Evolutionary conservation across 2,113 vertebrate species (phyloP), one percentile per base, ranked within the genome.

Genomic region (Morphnarchus princeps): DNA sequence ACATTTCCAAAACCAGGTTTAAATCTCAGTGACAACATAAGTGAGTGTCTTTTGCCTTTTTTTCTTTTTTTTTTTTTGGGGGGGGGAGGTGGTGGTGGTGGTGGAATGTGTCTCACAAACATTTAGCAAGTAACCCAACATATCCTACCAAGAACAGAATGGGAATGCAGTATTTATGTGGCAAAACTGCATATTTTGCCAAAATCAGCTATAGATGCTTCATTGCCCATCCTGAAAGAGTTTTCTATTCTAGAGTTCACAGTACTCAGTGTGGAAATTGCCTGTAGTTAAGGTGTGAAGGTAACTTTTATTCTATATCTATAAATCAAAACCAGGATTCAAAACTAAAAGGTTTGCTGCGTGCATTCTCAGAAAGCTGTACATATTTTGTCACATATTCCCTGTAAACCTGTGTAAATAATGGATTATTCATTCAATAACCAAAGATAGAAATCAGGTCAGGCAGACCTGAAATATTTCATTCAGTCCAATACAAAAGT

Each of bases 271-370:
- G 47, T 3, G 7, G 67, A 93, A 96, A 84, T 38, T 47, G 11
- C 31, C 52, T 61, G 9, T n/a, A 78, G 65, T 34, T 70, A 78
- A 52, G 26, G 24, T 43, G 47, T 47, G 43, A 87, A 78, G 36
- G 36, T 45, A 95, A 61, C 25, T 74, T 82, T 66, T 42, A 94
- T 42, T 65, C 52, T 82, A 5, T 59, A 52, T 31, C 36, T 80
- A 34, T 47, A 89, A 95, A 95, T 82, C 65, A 93, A 95, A 90
- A 74, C 38, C 59, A 92, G 81, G 19, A 22, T 49, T 76, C 10
- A 40, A 91, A 95, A 31, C 24, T 31, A 32, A 87, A 88, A 71
- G 38, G 1, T 74, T 71, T 81, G 25, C 20, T 82, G 65, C 11
- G 31, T 42, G 25, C 36, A 13, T 52, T 92, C 70, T 69, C 40